Evolutionary conservation across 1,140 invertebrate genomes (phyloP), one percentile per base, ranked within the genome.

Genomic region (Drosophila navojoa): DNA sequence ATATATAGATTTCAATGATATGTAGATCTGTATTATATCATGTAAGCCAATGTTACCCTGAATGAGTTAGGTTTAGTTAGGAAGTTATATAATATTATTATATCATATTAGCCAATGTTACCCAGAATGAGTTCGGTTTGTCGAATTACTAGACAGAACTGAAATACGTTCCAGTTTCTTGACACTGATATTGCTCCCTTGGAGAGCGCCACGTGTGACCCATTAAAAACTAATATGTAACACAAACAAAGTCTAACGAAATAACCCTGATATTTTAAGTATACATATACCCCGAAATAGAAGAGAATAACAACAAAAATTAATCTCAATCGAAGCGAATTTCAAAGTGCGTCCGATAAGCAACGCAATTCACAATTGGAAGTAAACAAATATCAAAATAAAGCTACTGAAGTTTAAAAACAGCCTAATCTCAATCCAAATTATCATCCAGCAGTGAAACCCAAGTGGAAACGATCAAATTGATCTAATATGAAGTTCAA

Each of bases 271-370:
- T 16, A 45, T 45, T 45, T 45, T 16, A 6, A 44, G 5, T 15
- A 45, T 25, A 19, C 11, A 6, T 16, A 16, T 25, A 19, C 10
- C 4, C 1, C 47, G 13, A 25, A 25, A 15, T 16, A 16, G 1
- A 29, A 42, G 15, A 49, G 11, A 49, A 49, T 10, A 49, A 19
- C 5, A 45, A 16, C 42, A 45, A 45, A 15, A 6, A 16, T 5
- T 16, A 45, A 45, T 5, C 47, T 29, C 54, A 66, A 57, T 35
- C 63, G 22, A 7, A 16, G 19, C 53, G 7, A 25, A 58, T 38
- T 58, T 25, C 63, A 58, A 67, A 66, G 52, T 67, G n/a, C 52
- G 15, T 25, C 15, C 10, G 62, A 66, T 66, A 64, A 64, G 52
- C 11, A 45, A 22, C 35, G 35, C 35, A 38, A 44, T 50, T 25